Evolutionary conservation across 2,797 vertebrate genomes (phyloP), one percentile per base, ranked within the genome.

Genomic region (Semaprochilodus insignis): DNA sequence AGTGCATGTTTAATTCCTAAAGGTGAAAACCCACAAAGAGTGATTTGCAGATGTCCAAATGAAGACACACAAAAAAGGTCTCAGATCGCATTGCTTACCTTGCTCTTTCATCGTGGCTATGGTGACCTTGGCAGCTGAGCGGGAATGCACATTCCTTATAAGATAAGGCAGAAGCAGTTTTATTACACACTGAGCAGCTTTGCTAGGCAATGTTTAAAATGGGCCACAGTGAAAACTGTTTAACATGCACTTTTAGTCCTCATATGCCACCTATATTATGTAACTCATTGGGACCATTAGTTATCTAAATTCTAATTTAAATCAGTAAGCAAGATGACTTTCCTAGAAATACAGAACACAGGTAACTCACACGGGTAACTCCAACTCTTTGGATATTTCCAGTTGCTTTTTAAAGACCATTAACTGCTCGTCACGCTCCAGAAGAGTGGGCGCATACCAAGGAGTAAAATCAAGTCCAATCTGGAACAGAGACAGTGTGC

Each of bases 101-200:
- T 91, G 91, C 69, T 91, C 88, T 83, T 90, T 92, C 87, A 93
- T 91, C 34, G 91, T 91, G 10, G 78, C 81, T 73, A 90, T 85
- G 1, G 82, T 88, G 63, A 90, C 78, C 67, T 86, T 88, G 40
- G 90, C 91, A 19, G 91, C 89, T 52, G 89, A 94, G 21, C 86
- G 80, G 17, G 91, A 94, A 85, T 93, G 92, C 63, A 90, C 44
- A 19, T 95, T 95, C 77, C 92, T 94, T 14, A n/a, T 70, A 23
- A 70, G 69, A 80, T 65, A 74, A 74, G 11, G 79, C 23, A 55
- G 25, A n/a, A 78, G 31, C 31, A 51, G 27, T 27, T 81, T 76
- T 70, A 81, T 70, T 60, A 69, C 36, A 66, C 8, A 19, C 48
- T 59, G 48, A 34, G 17, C 13, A 52, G 44, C 17, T 62, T 23